Conservation (phyloP, 2,888 invertebrate genomes). For the Acheta domesticus region DNA sequence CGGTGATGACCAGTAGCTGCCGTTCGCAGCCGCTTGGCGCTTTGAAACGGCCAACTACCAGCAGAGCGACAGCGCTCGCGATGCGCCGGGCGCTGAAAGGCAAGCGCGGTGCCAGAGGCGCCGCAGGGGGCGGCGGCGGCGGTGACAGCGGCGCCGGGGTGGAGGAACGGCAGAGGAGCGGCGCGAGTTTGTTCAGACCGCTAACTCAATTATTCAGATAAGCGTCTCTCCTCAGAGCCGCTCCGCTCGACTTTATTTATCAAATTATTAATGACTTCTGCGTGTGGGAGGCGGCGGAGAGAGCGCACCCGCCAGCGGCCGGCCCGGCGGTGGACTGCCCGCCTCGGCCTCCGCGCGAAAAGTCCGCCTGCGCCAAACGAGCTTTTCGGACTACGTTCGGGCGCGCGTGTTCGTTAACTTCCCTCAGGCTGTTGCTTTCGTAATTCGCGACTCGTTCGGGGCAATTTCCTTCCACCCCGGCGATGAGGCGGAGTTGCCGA, state of each 20-base stretch:
- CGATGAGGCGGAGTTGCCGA: background rate
- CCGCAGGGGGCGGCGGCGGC: background rate
- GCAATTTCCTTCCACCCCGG: background rate
- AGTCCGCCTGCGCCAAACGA: background rate
- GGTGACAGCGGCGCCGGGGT: background rate
- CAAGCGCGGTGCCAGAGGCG: background rate
- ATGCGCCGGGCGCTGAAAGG: background rate
- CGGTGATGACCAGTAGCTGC: too few relatives aligned
- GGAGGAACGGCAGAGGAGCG: background rate
- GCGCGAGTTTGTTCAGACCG: background rate
- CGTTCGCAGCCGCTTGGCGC: background rate
- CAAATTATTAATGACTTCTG: slow-evolving; percentile 18
- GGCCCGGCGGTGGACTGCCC: background rate
- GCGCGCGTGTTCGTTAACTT: background rate
- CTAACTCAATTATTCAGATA: slow-evolving; percentile 18
- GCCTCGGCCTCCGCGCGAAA: background rate
- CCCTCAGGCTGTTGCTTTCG: background rate
- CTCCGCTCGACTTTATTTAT: slow-evolving; percentile 18
- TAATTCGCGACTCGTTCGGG: background rate
- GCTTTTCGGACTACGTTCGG: background rate
- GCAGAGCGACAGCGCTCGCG: background rate
- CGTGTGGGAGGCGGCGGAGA: background rate
- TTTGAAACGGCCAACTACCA: background rate
- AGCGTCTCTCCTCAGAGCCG: background rate
- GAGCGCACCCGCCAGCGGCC: background rate